Evolutionary conservation across 2,113 vertebrate species (phyloP).

Genomic region (Rhinolophus ferrumequinum): DNA sequence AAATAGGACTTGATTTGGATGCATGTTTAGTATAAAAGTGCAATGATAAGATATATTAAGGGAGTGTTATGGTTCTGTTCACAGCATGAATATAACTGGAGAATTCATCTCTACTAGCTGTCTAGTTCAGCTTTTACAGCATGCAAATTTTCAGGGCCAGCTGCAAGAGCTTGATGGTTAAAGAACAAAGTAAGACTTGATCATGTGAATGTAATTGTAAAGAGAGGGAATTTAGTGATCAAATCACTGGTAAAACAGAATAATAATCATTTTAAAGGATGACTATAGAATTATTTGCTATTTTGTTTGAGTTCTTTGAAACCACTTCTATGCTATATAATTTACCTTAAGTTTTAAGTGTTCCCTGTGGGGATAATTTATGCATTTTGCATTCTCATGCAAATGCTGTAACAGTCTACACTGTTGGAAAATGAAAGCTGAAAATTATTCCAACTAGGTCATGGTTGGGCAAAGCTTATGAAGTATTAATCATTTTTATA

Average conservation of each 20-base stretch:
- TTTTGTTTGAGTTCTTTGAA: constrained; percentile 84
- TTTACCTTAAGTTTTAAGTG: constrained; percentile 86
- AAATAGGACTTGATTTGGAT: constrained; percentile 71
- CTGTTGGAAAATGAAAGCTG: constrained; percentile 68
- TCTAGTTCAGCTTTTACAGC: constrained; percentile 75
- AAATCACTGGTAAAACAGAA: constrained; percentile 68
- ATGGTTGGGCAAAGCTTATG: constrained; percentile 67
- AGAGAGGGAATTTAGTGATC: constrained; percentile 71
- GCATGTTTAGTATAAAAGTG: constrained; percentile 68
- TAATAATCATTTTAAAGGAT: constrained; percentile 82
- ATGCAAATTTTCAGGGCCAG: constrained; percentile 81
- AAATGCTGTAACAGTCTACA: constrained; percentile 77
- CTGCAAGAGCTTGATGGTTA: constrained; percentile 80
- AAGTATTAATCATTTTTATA: constrained; percentile 62
- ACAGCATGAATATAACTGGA: constrained; percentile 59
- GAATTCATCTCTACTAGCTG: constrained; percentile 65
- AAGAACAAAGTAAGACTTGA: constrained; percentile 83
- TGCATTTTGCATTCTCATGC: constrained; percentile 82
- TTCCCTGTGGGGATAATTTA: constrained; percentile 84
- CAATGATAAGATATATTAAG: constrained; percentile 75
- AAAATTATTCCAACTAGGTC: constrained; percentile 81
- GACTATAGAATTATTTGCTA: constrained; percentile 84
- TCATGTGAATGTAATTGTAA: constrained; percentile 79
- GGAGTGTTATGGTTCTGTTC: constrained; percentile 56
- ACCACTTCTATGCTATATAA: constrained; percentile 81